Evolutionary conservation across 2,797 vertebrate genomes (phyloP), one percentile per base, ranked within the genome.

Genomic region (Acanthornis magna): DNA sequence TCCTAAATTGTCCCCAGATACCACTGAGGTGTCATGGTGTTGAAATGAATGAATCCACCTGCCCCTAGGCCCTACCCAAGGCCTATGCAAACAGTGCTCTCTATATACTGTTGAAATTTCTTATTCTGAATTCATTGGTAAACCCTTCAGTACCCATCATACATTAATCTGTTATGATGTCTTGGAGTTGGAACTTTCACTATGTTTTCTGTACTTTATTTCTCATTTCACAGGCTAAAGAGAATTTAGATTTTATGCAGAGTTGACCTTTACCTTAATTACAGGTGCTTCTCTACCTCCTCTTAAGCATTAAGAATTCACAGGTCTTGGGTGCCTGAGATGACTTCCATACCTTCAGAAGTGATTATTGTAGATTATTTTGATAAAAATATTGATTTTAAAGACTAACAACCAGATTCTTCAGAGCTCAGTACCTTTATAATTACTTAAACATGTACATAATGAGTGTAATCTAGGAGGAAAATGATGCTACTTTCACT

Each of bases 311-410:
- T 81, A 71, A 57, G 11, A 71, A 72, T 85, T 91, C 73, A 65
- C 9, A 75, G 1, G 8, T 58, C 36, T 58, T 74, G 21, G n/a
- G 13, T 40, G 80, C 26, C 50, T 62, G 53, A 94, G 55, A 74
- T 80, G n/a, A 45, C 32, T 88, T 88, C 53, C 10, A 38, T 80
- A 74, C 63, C 18, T 29, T 85, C 48, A 67, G 23, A 87, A 77
- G 15, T 57, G 2, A 61, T 85, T 66, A 77, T 50, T 88, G 50
- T 4, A 65, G 20, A 71, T 77, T 74, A 60, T 91, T 67, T 80
- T 85, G 25, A 74, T 77, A 61, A 82, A 96, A 85, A 48, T 62
- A 85, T 50, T 79, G 43, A 73, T 93, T 95, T 82, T 48, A 67
- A 89, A 82, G 40, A 55, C 19, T 32, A 79, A 43, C 40, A 66